Evolutionary conservation across 1,140 invertebrate species (phyloP).

Genomic region (Diorhabda elongata): DNA sequence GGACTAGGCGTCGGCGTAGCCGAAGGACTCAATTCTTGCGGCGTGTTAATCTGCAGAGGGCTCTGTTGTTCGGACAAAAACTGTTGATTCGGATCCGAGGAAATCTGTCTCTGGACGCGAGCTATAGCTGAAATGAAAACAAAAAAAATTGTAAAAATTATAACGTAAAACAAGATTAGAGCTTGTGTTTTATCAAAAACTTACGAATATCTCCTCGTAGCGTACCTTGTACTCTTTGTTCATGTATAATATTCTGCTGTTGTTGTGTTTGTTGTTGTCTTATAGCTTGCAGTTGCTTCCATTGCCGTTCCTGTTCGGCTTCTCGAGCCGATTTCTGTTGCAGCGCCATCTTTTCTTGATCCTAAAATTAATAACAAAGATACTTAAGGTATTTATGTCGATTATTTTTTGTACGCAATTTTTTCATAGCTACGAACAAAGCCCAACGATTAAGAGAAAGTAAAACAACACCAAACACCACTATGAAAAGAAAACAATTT

Average conservation of each 20-base stretch:
- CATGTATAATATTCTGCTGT: slow-evolving; percentile 74
- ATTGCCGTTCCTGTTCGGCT: slow-evolving; percentile 78
- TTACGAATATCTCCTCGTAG: background rate
- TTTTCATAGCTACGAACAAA: background rate
- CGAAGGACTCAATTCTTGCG: slow-evolving; percentile 40
- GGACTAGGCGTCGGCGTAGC: slow-evolving; percentile 49
- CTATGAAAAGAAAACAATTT: background rate
- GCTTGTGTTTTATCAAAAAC: too few relatives aligned
- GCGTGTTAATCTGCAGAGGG: slow-evolving; percentile 22
- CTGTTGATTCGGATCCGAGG: slow-evolving; percentile 47
- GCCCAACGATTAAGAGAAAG: background rate
- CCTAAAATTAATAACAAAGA: slow-evolving; percentile 48
- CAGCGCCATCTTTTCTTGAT: slow-evolving; percentile 63
- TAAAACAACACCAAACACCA: slow-evolving; percentile 6
- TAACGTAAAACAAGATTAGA: too few relatives aligned
- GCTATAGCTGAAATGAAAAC: slow-evolving; percentile 48
- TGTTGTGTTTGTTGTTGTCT: slow-evolving; percentile 76
- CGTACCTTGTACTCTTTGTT: slow-evolving; percentile 67
- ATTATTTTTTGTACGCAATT: background rate
- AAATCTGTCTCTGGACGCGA: slow-evolving; percentile 55
- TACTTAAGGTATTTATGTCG: too few relatives aligned
- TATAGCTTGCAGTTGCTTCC: slow-evolving; percentile 80
- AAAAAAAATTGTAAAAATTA: background rate
- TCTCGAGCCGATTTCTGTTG: slow-evolving; percentile 66
- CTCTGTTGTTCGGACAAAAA: slow-evolving; percentile 49